Evolutionary conservation across 2,888 invertebrate species (phyloP), one percentile per base, ranked within the genome.

Genomic region (Melanotus villosus): DNA sequence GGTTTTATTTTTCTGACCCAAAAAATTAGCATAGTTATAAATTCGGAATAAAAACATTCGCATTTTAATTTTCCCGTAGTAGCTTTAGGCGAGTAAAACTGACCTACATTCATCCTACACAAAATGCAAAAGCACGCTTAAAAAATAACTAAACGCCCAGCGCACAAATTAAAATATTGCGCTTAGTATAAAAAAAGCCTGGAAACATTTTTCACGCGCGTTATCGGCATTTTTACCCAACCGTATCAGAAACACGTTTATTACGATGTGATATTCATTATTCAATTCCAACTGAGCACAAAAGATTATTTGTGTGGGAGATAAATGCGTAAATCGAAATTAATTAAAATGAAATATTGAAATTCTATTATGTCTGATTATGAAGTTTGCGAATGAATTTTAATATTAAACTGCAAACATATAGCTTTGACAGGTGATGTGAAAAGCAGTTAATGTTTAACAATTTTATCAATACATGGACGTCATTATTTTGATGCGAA

Each of bases 271-370:
- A 59, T 59, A 52, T 59, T 41, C 59, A 45, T 59, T 45, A 59
- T 45, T 32, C 14, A 7, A 30, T 59, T 50, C 34, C 26, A 14
- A 34, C 23, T 10, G n/a, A 36, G 23, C 34, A 65, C 34, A 65
- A 56, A 56, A 64, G 65, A 65, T 23, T 36, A 43, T 56, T 54
- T 56, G 54, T 32, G 14, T 23, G 12, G n/a, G 41, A 18, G 54
- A 56, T 60, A 62, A 62, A 62, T 62, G 12, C 38, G 19, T 54
- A 52, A 64, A 65, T 59, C 23, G 54, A 64, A 68, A 64, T 59
- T 68, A 65, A 69, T 60, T 65, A 62, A 69, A 69, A 60, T 47
- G 69, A 60, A 65, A 69, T 62, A 69, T 60, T 23, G 54, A 69
- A 65, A 69, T 65, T 60, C 32, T 69, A 65, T 65, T 65, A 54